A percentile compares a stretch with the other conserved stretches of the same genome.
These are phyloP conservation scores for Ciconia boyciana DNA, from an alignment of 2,113 vertebrate species.

Conservation along the genomic window DNA sequence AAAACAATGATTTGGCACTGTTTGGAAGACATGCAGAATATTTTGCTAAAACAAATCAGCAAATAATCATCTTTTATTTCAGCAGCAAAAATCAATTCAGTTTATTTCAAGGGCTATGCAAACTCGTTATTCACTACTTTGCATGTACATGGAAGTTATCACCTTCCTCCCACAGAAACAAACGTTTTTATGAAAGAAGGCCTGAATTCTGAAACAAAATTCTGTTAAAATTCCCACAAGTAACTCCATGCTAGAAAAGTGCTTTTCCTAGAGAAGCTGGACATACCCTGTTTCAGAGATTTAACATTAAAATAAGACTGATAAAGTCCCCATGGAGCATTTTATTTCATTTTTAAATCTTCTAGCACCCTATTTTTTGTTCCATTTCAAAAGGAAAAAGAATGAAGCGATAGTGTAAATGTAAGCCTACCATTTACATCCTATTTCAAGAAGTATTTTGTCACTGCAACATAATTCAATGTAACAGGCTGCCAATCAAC, in stretches of 20 bases:
- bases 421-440: neutral
- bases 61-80: neutral
- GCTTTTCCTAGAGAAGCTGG: neutral
- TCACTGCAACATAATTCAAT: neutral
- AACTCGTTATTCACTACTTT: neutral
- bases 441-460: neutral
- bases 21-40: neutral
- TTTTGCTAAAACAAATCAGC: neutral
- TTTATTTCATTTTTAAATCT: neutral
- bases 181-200: neutral
- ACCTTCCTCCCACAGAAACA: neutral
- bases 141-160: neutral
- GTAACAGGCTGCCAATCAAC: slow-evolving; percentile 14
- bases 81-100: neutral
- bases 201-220: neutral
- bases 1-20: neutral
- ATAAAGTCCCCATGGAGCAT: neutral
- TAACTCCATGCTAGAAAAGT: neutral
- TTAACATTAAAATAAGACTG: neutral
- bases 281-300: neutral
- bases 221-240: neutral
- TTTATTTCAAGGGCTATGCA: neutral
- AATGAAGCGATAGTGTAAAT: neutral
- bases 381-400: neutral
- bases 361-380: neutral